A percentile compares a stretch with the other conserved stretches of the same genome.
These are phyloP conservation scores for Drosophila baimaii DNA, from an alignment of 1,140 invertebrate genomes.

Conservation along the genomic window DNA sequence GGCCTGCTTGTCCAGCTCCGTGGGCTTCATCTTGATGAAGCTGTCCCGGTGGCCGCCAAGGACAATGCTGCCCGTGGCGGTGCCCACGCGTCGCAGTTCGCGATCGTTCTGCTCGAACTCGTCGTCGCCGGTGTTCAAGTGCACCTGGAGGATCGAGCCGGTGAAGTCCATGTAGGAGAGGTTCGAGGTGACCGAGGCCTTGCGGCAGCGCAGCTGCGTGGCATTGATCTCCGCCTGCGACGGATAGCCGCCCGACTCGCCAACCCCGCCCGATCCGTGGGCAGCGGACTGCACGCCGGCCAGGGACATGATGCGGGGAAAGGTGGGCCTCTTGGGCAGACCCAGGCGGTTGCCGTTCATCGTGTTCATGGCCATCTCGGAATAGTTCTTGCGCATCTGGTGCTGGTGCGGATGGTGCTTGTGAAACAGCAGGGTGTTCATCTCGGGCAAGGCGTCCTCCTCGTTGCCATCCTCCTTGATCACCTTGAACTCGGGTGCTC, in stretches of 20 bases:
- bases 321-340: slow-evolving; percentile 79
- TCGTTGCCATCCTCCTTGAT: slow-evolving; percentile 84
- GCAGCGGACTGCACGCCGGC: slow-evolving; percentile 76
- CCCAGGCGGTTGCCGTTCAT: slow-evolving; percentile 75
- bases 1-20: slow-evolving; percentile 73
- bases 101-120: slow-evolving; percentile 83
- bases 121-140: slow-evolving; percentile 85
- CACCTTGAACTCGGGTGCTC: slow-evolving; percentile 68
- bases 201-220: slow-evolving; percentile 85
- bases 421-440: slow-evolving; percentile 81
- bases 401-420: slow-evolving; percentile 63
- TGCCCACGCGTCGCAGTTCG: slow-evolving; percentile 78
- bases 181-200: slow-evolving; percentile 88
- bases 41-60: slow-evolving; percentile 75
- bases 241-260: slow-evolving; percentile 58
- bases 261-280: slow-evolving; percentile 34
- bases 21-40: slow-evolving; percentile 83
- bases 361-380: slow-evolving; percentile 83
- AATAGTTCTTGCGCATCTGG: slow-evolving; percentile 81
- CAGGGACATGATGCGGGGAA: slow-evolving; percentile 83
- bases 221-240: slow-evolving; percentile 75
- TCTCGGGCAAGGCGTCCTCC: slow-evolving; percentile 84
- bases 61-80: slow-evolving; percentile 69
- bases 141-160: slow-evolving; percentile 88
- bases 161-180: slow-evolving; percentile 90